These are phyloP conservation scores for Drosophila aff. DNA, from an alignment of 1,140 invertebrate genomes.

Conservation along the genomic window DNA sequence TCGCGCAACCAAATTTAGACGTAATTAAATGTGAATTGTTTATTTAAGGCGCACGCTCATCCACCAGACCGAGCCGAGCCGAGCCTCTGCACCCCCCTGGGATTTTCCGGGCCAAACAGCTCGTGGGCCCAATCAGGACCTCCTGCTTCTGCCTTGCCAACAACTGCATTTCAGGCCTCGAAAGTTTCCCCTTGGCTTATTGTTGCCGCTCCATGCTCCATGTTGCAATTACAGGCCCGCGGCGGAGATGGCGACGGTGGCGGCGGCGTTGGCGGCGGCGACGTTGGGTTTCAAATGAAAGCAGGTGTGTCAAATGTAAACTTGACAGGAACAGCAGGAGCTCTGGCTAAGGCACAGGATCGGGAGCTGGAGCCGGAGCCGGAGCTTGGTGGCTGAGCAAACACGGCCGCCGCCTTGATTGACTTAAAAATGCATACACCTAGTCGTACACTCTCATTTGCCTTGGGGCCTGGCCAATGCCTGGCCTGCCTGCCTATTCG, in stretches of 20 bases:
- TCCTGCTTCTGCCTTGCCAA: conserved; percentile 53
- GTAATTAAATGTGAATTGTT: conserved; percentile 85
- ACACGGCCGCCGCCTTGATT: conserved; percentile 67
- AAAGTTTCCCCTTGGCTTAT: conserved; percentile 73
- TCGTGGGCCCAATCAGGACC: conserved; percentile 71
- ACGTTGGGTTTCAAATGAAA: conserved; percentile 76
- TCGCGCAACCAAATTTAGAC: conserved; percentile 85
- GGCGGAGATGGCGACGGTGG: conserved; percentile 53
- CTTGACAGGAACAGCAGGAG: conserved; percentile 51
- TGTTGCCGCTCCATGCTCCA: conserved; percentile 54
- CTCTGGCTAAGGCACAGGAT: conserved; percentile 11
- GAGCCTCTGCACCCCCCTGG: not conserved
- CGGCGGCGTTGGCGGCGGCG: conserved; percentile 54
- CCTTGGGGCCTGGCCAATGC: conserved; percentile 43
- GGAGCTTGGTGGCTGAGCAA: conserved; percentile 60
- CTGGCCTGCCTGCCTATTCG: conserved; percentile 14
- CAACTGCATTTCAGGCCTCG: conserved; percentile 70
- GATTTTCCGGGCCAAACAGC: conserved; percentile 48
- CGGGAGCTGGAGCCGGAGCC: conserved; percentile 3
- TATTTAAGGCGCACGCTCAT: conserved; percentile 83
- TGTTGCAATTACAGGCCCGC: conserved; percentile 73
- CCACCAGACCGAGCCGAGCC: conserved; percentile 14
- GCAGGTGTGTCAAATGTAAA: conserved; percentile 83
- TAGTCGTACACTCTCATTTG: conserved; percentile 43
- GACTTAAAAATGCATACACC: conserved; percentile 77